phyloP scores from a whole-genome alignment of 2,113 vertebrate species.

The Otolemur garnettii region DNA sequence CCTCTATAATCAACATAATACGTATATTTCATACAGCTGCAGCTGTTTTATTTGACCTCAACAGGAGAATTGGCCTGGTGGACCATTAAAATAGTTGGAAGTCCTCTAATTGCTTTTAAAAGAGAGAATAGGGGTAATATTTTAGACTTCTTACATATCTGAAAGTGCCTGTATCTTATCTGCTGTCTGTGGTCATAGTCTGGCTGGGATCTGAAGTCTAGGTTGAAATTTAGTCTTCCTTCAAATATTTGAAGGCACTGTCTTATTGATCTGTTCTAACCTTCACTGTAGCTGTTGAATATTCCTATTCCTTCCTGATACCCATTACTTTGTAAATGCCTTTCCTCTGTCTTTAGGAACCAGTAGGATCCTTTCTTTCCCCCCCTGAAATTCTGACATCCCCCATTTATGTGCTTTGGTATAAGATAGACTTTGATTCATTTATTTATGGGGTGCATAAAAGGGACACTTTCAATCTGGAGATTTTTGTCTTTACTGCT shows the following conservation, averaged over 20 bases:
- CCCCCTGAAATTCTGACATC: background rate
- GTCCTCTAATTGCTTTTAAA: conserved; percentile 4
- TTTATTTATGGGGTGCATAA: background rate
- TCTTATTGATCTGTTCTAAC: background rate
- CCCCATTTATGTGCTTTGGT: background rate
- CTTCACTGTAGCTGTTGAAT: background rate
- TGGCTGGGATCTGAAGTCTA: background rate
- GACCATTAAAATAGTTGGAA: background rate
- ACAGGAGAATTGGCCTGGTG: background rate
- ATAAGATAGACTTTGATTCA: background rate
- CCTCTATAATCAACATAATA: background rate
- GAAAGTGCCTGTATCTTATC: background rate
- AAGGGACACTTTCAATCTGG: background rate
- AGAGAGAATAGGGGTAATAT: background rate
- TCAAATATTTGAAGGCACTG: background rate
- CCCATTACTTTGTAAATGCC: background rate
- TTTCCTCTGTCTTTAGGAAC: background rate
- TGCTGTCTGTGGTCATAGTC: background rate
- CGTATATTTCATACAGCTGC: background rate
- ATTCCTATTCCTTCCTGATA: background rate
- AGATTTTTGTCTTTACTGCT: conserved; percentile 39
- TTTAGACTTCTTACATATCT: background rate
- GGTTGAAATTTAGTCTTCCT: background rate
- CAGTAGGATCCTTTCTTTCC: background rate
- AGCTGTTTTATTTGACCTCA: background rate